These are phyloP conservation scores for Ibycter americanus DNA, from an alignment of 2,797 vertebrate genomes.

Conservation along the genomic window DNA sequence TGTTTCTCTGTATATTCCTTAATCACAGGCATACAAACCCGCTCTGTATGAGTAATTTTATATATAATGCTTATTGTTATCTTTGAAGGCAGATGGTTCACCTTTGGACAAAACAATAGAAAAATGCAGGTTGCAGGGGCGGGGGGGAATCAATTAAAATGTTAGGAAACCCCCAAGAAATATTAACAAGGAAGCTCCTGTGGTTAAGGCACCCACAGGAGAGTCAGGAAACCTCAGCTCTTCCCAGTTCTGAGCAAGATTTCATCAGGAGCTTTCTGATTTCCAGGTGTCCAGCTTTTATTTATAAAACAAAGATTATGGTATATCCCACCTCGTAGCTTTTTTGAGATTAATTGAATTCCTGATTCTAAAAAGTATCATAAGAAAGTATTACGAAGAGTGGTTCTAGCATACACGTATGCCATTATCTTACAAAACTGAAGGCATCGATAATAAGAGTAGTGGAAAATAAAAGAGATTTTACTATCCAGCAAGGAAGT, in stretches of 20 bases:
- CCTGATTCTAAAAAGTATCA: constrained; percentile 27
- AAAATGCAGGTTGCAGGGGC: neutral
- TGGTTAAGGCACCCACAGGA: neutral
- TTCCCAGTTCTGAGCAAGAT: neutral
- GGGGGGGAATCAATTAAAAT: neutral
- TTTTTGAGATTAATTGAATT: constrained; percentile 39
- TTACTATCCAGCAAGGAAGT: neutral
- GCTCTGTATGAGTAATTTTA: neutral
- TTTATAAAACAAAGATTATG: constrained; percentile 6
- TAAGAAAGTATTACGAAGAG: constrained; percentile 33
- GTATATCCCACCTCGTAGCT: neutral
- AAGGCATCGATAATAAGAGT: neutral
- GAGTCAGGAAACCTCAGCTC: neutral
- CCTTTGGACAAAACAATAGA: neutral
- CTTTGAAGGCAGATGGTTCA: neutral
- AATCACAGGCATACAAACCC: neutral
- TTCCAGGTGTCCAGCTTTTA: neutral
- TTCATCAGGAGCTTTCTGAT: neutral
- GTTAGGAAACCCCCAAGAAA: neutral
- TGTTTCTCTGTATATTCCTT: neutral
- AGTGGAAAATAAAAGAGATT: neutral
- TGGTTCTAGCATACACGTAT: neutral
- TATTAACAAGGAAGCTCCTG: neutral
- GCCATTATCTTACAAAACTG: neutral
- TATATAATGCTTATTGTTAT: neutral